These are phyloP conservation scores for Neelides folsomi DNA, from an alignment of 2,888 invertebrate species.

Conservation along the genomic window DNA sequence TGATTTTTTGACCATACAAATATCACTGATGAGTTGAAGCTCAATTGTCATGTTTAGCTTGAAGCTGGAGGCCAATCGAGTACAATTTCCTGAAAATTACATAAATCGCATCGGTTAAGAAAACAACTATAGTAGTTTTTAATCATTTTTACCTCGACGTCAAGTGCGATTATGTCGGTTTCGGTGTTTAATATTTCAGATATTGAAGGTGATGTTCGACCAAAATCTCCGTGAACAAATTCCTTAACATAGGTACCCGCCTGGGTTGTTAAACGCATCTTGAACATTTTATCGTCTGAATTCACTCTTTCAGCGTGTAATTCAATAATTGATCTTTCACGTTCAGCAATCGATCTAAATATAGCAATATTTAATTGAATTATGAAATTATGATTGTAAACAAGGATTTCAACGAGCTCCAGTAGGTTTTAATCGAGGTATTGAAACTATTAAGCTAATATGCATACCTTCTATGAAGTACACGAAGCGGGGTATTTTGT, in stretches of 20 bases:
- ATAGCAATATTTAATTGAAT: too few relatives aligned
- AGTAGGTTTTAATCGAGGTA: too few relatives aligned
- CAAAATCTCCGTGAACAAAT: conserved; percentile 91
- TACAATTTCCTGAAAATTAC: conserved; percentile 44
- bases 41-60: too few relatives aligned
- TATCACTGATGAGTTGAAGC: too few relatives aligned
- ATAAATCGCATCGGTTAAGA: neutral
- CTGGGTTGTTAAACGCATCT: conserved; percentile 58
- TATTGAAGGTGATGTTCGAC: conserved; percentile 68
- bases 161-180: conserved; percentile 81
- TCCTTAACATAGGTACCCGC: conserved; percentile 97
- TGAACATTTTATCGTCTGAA: conserved; percentile 40
- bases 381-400: too few relatives aligned
- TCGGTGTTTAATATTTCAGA: conserved; percentile 51
- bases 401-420: too few relatives aligned
- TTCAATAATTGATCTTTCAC: conserved; percentile 53
- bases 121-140: too few relatives aligned
- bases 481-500: conserved; percentile 82
- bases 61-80: conserved; percentile 53
- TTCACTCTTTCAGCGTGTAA: conserved; percentile 46
- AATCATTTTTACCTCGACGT: conserved; percentile 49
- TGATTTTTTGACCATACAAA: too few relatives aligned
- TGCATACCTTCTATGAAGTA: conserved; percentile 55
- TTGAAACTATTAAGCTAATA: conserved; percentile 4
- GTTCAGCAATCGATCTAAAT: conserved; percentile 51